Base-by-base conservation (phyloP, 1,140 invertebrate species). In the Caenorhabditis latens region DNA sequence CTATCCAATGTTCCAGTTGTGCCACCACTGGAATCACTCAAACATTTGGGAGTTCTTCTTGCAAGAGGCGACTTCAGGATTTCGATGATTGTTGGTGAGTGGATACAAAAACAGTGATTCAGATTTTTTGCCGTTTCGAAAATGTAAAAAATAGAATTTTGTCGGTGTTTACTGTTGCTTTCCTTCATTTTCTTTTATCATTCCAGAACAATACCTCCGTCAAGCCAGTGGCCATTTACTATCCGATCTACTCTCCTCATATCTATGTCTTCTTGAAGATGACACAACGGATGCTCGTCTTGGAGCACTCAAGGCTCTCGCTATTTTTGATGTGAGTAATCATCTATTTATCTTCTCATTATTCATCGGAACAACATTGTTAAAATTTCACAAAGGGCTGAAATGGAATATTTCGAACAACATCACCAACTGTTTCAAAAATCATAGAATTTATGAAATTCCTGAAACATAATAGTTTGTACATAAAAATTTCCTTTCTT, bases 231-330 rank as follows among this genome's bases (percentile, higher is more conserved):
- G 82, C 24, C 86, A 89, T 42, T 58, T 89, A 14, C 58, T 79
- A 19, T 85, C 85, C 7, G 88, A 89, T 83, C 83, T 89, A 9
- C 75, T 88, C 16, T 85, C 84, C 48, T 85, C 86, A 6, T 89
- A 88, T 53, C 57, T 89, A 40, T 89, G 88, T 57, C 84, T 89
- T 75, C 58, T 89, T 57, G 88, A 89, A 57, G 67, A 84, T 71
- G 83, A 84, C 2, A 57, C 87, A 11, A 57, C 63, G 43, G 67
- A 85, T 14, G 82, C 84, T 24, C 53, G 88, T 19, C 87, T 85
- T 19, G 88, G 88, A 83, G 88, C 87, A 4, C 65, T 87, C 24
- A 87, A 88, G 53, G 87, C 88, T 32, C 65, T 89, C n/a, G 83
- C 75, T 40, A 83, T 86, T 83, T 79, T 86, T 48, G 71, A 86